A percentile compares a stretch with the other conserved stretches of the same genome.
These are phyloP conservation scores for Sebastes goodei DNA, from an alignment of 2,797 vertebrate genomes.

Conservation along the genomic window DNA sequence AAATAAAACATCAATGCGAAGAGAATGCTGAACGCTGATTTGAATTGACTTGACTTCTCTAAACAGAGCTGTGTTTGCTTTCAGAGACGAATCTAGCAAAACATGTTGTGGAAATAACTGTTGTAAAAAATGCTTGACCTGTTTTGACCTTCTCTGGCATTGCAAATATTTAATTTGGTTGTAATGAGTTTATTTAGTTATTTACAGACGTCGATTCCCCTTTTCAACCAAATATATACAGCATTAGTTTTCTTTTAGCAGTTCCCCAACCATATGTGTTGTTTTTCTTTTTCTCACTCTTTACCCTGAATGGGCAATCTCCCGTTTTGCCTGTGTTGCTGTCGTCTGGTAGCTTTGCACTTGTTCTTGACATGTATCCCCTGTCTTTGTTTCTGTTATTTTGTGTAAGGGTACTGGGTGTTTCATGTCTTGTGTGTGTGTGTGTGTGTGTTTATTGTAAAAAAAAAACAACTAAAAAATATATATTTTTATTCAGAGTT, in stretches of 20 bases:
- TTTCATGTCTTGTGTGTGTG: too few relatives aligned
- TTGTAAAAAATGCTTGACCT: neutral
- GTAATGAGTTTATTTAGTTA: conserved; percentile 6
- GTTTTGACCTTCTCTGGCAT: neutral
- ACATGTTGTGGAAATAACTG: neutral
- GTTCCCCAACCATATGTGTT: too few relatives aligned
- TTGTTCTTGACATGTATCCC: too few relatives aligned
- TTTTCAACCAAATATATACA: neutral
- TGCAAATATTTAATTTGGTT: conserved; percentile 30
- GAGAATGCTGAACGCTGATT: neutral
- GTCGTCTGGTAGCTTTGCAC: too few relatives aligned
- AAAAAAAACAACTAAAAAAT: too few relatives aligned
- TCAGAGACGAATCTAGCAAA: neutral
- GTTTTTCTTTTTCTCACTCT: too few relatives aligned
- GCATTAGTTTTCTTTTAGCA: too few relatives aligned
- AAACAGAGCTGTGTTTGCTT: conserved; percentile 3
- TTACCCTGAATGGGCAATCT: too few relatives aligned
- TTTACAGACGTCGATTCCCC: conserved; percentile 1
- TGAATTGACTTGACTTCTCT: neutral
- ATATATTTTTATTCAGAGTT: neutral
- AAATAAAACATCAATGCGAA: conserved; percentile 34
- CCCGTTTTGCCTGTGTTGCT: too few relatives aligned
- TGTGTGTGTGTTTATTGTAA: too few relatives aligned
- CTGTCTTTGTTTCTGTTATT: too few relatives aligned
- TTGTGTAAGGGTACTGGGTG: too few relatives aligned